Evolutionary conservation across 1,140 invertebrate species (phyloP).

Genomic region (Procambarus virginalis): DNA sequence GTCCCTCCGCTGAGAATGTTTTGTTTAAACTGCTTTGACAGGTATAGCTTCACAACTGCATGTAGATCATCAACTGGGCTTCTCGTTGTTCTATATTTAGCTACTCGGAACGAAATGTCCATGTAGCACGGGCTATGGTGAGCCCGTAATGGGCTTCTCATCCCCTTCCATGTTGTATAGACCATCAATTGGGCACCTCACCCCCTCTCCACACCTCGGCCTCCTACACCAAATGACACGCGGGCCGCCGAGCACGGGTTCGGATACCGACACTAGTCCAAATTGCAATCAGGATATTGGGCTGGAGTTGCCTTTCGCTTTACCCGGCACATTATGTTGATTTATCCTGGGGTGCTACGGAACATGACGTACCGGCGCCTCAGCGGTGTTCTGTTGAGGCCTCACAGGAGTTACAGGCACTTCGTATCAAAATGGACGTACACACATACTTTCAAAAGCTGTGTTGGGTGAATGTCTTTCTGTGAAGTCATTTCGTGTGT

Average conservation of each 20-base stretch:
- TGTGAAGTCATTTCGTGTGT: too few species aligned
- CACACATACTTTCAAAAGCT: neutral
- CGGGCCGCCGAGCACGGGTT: neutral
- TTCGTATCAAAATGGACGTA: neutral
- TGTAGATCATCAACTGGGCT: too few species aligned
- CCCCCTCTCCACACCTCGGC: neutral
- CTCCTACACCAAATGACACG: neutral
- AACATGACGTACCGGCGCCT: neutral
- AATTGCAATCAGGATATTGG: constrained; percentile 62
- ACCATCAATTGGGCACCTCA: neutral
- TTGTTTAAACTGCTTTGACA: too few species aligned
- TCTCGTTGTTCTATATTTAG: too few species aligned
- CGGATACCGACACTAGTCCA: constrained; percentile 56
- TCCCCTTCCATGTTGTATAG: too few species aligned
- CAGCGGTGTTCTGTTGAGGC: neutral
- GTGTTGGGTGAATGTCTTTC: too few species aligned
- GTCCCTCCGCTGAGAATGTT: too few species aligned
- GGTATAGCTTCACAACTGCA: too few species aligned
- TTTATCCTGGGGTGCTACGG: constrained; percentile 40
- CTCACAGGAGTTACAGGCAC: neutral
- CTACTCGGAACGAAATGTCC: too few species aligned
- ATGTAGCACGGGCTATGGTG: too few species aligned
- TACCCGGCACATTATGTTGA: constrained; percentile 51
- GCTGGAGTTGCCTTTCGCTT: constrained; percentile 40
- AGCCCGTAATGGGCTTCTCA: too few species aligned